These are phyloP conservation scores for Drosophila mauritiana DNA, from an alignment of 1,140 invertebrate species.

Conservation along the genomic window DNA sequence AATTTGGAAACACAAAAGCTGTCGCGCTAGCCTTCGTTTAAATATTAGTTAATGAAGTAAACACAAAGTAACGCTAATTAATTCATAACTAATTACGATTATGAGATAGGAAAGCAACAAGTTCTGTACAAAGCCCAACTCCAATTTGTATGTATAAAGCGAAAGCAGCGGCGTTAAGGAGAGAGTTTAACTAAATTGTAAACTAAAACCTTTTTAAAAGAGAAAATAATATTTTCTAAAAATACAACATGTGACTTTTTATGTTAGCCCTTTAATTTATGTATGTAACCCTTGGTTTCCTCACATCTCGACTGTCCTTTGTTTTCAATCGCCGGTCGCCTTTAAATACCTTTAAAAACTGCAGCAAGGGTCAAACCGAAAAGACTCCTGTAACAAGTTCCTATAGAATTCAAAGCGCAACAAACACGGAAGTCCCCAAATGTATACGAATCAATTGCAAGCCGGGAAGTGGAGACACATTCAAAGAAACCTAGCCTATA, in stretches of 20 bases:
- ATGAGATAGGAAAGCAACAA: conserved; percentile 49
- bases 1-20: conserved; percentile 52
- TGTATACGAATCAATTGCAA: conserved; percentile 67
- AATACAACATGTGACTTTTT: conserved; percentile 65
- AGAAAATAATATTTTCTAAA: conserved; percentile 67
- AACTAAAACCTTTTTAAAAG: conserved; percentile 54
- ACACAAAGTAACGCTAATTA: conserved; percentile 68
- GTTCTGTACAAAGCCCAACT: conserved; percentile 80
- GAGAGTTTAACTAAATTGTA: conserved; percentile 55
- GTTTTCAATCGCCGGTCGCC: conserved; percentile 1
- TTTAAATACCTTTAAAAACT: conserved; percentile 36
- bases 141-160: conserved; percentile 77
- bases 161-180: conserved; percentile 28
- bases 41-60: conserved; percentile 76
- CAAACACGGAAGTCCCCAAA: conserved; percentile 45
- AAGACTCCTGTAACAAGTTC: conserved; percentile 62
- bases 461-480: conserved; percentile 19
- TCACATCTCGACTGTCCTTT: conserved; percentile 23
- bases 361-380: conserved; percentile 11
- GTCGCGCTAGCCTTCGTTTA: conserved; percentile 51
- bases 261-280: conserved; percentile 23
- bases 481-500: conserved; percentile 40
- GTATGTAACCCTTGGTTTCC: conserved; percentile 11
- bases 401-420: conserved; percentile 62
- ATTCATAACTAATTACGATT: conserved; percentile 58